Evolutionary conservation across 2,888 invertebrate species (phyloP).

Genomic region (Pilophorus perplexus): DNA sequence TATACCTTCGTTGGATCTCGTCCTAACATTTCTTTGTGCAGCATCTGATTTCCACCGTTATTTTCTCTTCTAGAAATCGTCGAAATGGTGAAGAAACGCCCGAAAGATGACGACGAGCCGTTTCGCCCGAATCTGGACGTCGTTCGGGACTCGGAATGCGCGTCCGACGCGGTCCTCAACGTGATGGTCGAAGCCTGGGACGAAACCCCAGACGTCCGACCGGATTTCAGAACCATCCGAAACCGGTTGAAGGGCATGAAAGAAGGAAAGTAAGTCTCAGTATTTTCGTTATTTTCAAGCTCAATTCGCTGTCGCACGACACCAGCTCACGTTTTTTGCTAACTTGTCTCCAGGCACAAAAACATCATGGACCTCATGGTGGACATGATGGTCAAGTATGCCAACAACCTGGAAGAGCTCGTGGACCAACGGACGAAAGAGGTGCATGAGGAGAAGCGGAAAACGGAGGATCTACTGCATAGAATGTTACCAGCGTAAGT

Average conservation of each 20-base stretch:
- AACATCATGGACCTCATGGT: constrained; percentile 98
- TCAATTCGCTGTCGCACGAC: too few species aligned
- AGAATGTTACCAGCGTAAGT: constrained; percentile 82
- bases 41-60: too few species aligned
- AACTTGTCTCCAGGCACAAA: constrained; percentile 68
- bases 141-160: constrained; percentile 67
- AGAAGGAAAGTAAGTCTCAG: constrained; percentile 78
- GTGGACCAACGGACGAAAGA: constrained; percentile 87
- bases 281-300: too few species aligned
- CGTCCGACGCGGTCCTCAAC: constrained; percentile 75
- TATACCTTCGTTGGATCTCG: too few species aligned
- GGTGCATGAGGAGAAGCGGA: constrained; percentile 86
- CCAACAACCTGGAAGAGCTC: constrained; percentile 90
- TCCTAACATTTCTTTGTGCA: too few species aligned
- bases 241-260: constrained; percentile 82
- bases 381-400: constrained; percentile 96
- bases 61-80: constrained; percentile 76
- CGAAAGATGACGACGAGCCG: constrained; percentile 65
- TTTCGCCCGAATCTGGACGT: constrained; percentile 76
- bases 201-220: constrained; percentile 76
- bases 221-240: constrained; percentile 80
- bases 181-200: constrained; percentile 89
- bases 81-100: constrained; percentile 71
- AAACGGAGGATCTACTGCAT: constrained; percentile 87
- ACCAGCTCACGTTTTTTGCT: too few species aligned